Base-by-base conservation (phyloP, 2,888 invertebrate genomes). In the Tipula lateralis region DNA sequence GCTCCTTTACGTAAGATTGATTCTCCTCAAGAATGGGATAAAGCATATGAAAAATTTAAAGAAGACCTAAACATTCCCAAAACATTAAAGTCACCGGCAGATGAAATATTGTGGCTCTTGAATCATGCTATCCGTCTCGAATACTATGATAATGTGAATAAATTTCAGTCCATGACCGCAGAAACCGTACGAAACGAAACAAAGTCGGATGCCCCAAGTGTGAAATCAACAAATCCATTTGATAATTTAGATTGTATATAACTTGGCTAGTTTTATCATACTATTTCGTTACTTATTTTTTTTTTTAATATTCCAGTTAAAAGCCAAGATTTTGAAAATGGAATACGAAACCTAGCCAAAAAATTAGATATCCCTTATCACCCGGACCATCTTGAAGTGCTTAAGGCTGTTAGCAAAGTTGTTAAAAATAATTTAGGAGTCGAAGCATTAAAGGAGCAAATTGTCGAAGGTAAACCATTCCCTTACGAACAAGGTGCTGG, bases 241-340 rank as follows among this genome's bases (percentile, higher is more conserved):
- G 97, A 97, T 89, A 95, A 95, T 88, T 92, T 97, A 86, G 94
- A 97, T 88, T 97, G 96, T 96, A 91, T 93, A 95, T 32, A 32
- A 4, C 32, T 32, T 44, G 29, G 29, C 29, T 44, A 83, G 84
- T 83, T 84, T 84, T 84, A 24, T 82, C 85, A 83, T 85, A n/a
- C n/a, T 34, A 83, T 44, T 85, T 80, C 80, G 84, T 84, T 39
- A 84, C 85, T 86, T 84, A 19, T 3, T 19, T 30, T 84, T 86
- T 84, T 36, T 66, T 85, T 81, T 34, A 44, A 29, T 29, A 30
- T 91, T 92, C 84, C 90, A 97, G 97, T 97, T 91, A 92, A 94
- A 85, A 94, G 94, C 89, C 92, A 93, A 85, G 96, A 96, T 86
- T 98, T 99, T 89, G 94, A 94, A 87, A 92, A 93, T 84, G 98